Evolutionary conservation across 2,888 invertebrate genomes (phyloP).

Genomic region (Torymus auratus): DNA sequence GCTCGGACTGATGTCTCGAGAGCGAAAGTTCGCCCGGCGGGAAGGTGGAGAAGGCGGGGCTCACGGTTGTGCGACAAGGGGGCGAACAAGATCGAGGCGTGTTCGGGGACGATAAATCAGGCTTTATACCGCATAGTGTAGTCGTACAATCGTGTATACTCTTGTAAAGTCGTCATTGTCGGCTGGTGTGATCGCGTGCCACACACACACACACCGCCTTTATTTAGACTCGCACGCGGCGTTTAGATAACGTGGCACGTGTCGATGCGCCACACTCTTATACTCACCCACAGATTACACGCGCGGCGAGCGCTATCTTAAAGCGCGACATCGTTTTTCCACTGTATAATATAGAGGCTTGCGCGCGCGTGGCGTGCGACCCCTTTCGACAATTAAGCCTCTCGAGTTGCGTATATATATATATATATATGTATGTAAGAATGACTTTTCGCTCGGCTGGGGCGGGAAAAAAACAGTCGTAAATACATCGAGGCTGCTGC

Average conservation of each 20-base stretch:
- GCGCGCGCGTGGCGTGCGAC: too few species aligned
- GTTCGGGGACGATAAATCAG: conserved; percentile 56
- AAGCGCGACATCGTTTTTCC: too few species aligned
- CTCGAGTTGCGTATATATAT: not conserved
- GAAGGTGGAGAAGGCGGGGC: conserved; percentile 6
- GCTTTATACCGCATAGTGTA: conserved; percentile 34
- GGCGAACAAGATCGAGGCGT: conserved; percentile 58
- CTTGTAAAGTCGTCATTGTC: conserved; percentile 49
- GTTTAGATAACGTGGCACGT: conserved; percentile 44
- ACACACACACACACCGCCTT: not conserved
- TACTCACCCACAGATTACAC: not conserved
- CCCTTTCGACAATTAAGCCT: too few species aligned
- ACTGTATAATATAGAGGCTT: too few species aligned
- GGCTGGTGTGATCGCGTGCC: not conserved
- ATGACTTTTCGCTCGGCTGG: too few species aligned
- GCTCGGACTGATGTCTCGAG: not conserved
- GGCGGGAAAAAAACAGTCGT: conserved; percentile 59
- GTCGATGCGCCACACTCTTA: conserved; percentile 22
- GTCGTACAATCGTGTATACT: not conserved
- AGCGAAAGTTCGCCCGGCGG: not conserved
- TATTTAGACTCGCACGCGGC: conserved; percentile 23
- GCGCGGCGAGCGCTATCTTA: not conserved
- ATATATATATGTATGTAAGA: not conserved
- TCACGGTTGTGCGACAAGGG: conserved; percentile 41
- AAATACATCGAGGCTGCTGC: conserved; percentile 63